A percentile compares a stretch with the other conserved stretches of the same genome.
These are phyloP conservation scores for Ectemnius lituratus DNA, from an alignment of 2,888 invertebrate genomes.

Conservation along the genomic window DNA sequence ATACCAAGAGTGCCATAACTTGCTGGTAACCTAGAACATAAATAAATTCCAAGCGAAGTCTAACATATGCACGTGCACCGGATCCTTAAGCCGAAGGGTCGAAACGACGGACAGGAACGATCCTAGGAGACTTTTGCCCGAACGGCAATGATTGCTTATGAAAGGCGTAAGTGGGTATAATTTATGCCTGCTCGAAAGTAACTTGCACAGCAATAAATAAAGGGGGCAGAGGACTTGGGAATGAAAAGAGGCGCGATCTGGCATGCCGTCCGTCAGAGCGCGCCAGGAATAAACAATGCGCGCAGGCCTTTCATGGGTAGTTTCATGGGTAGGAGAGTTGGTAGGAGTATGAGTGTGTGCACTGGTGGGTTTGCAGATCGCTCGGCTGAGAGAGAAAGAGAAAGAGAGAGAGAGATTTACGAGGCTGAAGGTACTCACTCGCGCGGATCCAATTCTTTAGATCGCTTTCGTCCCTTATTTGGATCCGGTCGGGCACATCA, in stretches of 20 bases:
- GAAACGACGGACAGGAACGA: too few relatives aligned
- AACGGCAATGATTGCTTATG: too few relatives aligned
- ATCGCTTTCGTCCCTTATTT: neutral
- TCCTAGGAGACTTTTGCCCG: too few relatives aligned
- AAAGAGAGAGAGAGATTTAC: too few relatives aligned
- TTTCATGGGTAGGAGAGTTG: slow-evolving; percentile 2
- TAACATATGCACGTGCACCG: too few relatives aligned
- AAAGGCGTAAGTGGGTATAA: too few relatives aligned
- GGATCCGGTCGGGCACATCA: neutral
- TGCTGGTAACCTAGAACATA: too few relatives aligned
- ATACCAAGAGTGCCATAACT: too few relatives aligned
- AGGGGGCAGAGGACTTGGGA: slow-evolving; percentile 12
- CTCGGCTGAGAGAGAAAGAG: neutral
- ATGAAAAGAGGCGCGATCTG: slow-evolving; percentile 9
- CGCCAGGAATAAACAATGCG: slow-evolving; percentile 23
- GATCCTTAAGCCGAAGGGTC: too few relatives aligned
- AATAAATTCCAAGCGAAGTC: too few relatives aligned
- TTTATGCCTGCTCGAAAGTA: neutral
- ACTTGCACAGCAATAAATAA: neutral
- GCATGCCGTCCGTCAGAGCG: slow-evolving; percentile 32
- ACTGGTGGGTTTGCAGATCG: slow-evolving; percentile 9
- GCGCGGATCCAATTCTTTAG: slow-evolving; percentile 2
- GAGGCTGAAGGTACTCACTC: slow-evolving; percentile 18
- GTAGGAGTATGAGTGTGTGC: slow-evolving; percentile 5
- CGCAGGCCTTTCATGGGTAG: slow-evolving; percentile 44